Conservation (phyloP, 2,113 vertebrate species). For the Menidia beryllina region DNA sequence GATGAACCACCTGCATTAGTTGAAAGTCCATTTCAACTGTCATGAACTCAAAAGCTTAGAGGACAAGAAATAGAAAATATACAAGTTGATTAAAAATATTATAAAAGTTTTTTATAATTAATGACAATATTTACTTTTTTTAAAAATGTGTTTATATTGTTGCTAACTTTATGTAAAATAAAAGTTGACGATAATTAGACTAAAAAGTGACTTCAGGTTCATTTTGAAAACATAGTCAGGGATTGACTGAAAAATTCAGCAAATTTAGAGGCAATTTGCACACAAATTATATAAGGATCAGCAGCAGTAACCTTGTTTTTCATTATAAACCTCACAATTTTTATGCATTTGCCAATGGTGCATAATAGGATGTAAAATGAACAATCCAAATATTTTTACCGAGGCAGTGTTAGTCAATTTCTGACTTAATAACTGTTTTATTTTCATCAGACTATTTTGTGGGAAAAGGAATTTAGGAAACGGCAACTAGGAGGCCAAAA, state of each 20-base stretch:
- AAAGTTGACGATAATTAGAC: background rate
- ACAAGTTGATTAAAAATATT: no score
- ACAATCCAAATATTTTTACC: conserved; percentile 60
- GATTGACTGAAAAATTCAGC: background rate
- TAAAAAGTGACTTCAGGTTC: no score
- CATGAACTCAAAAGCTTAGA: no score
- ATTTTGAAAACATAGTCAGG: no score
- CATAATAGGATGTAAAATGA: conserved; percentile 52
- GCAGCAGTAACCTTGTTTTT: conserved; percentile 10
- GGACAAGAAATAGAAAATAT: no score
- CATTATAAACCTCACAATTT: conserved; percentile 16
- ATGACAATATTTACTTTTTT: no score
- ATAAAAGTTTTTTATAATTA: no score
- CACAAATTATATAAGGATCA: conserved; percentile 9
- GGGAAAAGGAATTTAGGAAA: conserved; percentile 49
- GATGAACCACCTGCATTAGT: background rate
- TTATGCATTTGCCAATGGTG: conserved; percentile 38
- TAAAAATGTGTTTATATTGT: background rate
- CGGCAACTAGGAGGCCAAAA: conserved; percentile 41
- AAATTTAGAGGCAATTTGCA: background rate
- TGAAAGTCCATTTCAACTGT: background rate
- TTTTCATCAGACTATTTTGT: conserved; percentile 46
- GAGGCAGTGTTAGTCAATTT: conserved; percentile 28
- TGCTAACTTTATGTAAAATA: background rate
- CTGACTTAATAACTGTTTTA: conserved; percentile 66